These are phyloP conservation scores for Nasonovia ribisnigri DNA, from an alignment of 2,888 invertebrate species.

Conservation along the genomic window DNA sequence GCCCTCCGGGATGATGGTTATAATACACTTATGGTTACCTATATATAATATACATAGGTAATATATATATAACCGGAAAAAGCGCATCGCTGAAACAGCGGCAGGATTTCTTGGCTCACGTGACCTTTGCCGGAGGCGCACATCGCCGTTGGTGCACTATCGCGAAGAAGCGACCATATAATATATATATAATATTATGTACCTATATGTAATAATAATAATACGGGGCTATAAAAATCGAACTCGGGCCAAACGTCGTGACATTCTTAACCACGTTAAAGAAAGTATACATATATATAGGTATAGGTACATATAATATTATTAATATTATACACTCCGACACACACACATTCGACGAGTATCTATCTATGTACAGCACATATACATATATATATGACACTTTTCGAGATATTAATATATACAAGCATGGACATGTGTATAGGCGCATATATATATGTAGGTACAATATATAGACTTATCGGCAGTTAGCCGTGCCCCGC, in stretches of 20 bases:
- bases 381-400: slow-evolving; percentile 19
- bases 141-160: not conserved
- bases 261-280: slow-evolving; percentile 30
- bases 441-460: not conserved
- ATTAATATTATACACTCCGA: not conserved
- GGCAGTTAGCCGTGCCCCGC: not conserved
- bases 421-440: not conserved
- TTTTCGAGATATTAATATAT: slow-evolving; percentile 35
- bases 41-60: not conserved
- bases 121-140: slow-evolving; percentile 24
- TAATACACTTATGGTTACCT: not conserved
- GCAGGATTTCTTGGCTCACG: slow-evolving; percentile 27
- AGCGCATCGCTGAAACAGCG: slow-evolving; percentile 2
- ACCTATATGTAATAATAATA: not conserved
- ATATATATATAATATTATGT: too few relatives aligned
- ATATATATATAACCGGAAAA: not conserved
- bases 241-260: slow-evolving; percentile 35
- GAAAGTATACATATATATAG: not conserved
- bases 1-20: slow-evolving; percentile 6
- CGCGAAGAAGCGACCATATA: not conserved
- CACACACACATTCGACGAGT: not conserved
- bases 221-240: slow-evolving; percentile 20
- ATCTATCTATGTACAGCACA: not conserved
- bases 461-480: not conserved
- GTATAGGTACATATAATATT: not conserved